Percentiles rank a stretch among this genome's conserved stretches.
Evolutionary conservation across 2,888 invertebrate species (phyloP).

Genomic region (Epiblema foenella): DNA sequence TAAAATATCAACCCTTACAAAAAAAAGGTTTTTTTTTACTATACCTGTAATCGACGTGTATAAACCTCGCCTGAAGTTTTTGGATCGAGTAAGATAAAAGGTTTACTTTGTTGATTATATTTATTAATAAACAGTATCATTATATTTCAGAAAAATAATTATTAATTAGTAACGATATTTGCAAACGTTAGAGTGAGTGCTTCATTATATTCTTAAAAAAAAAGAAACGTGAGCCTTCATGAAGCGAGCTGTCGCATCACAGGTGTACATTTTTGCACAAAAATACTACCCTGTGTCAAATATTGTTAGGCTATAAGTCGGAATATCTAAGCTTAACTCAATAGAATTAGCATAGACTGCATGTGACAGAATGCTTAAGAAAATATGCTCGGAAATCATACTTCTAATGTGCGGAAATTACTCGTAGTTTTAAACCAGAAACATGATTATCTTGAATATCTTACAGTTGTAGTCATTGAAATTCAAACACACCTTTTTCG

Average conservation of each 20-base stretch:
- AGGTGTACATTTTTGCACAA: slow-evolving; percentile 69
- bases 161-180: background rate
- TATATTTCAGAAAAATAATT: slow-evolving; percentile 14
- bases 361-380: background rate
- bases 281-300: slow-evolving; percentile 75
- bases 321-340: slow-evolving; percentile 37
- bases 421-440: too few relatives aligned
- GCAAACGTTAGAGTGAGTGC: slow-evolving; percentile 40
- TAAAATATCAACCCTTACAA: too few relatives aligned
- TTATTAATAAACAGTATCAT: background rate
- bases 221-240: slow-evolving; percentile 44
- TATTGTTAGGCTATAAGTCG: slow-evolving; percentile 31
- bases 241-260: slow-evolving; percentile 61
- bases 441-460: too few relatives aligned
- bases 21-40: too few relatives aligned
- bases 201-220: slow-evolving; percentile 26
- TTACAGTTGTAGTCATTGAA: background rate
- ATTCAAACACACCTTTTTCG: too few relatives aligned
- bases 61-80: background rate
- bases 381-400: background rate
- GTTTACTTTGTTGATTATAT: background rate
- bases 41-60: background rate
- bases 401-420: background rate
- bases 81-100: background rate
- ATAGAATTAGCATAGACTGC: background rate